Percentiles rank a stretch among this genome's conserved stretches.
phyloP scores from a whole-genome alignment of 2,113 vertebrate genomes.

The Lutjanus erythropterus region DNA sequence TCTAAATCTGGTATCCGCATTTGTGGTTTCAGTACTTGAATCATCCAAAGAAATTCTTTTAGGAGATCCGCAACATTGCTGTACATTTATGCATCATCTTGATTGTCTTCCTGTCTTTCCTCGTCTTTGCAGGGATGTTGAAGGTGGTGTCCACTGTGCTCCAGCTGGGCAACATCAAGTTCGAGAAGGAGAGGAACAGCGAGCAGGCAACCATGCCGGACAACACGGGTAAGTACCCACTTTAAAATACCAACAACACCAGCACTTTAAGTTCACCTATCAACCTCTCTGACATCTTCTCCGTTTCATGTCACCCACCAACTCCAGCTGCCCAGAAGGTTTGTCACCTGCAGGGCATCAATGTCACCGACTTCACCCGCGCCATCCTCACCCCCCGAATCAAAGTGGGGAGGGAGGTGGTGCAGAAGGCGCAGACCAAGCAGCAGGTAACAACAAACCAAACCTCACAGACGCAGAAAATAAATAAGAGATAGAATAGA shows the following conservation, averaged over 20 bases:
- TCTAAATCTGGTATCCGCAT: no score
- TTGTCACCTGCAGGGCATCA: constrained; percentile 95
- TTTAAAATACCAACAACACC: background rate
- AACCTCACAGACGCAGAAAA: background rate
- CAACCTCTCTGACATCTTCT: background rate
- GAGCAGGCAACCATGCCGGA: constrained; percentile 98
- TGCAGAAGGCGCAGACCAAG: constrained; percentile 98
- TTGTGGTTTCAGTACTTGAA: background rate
- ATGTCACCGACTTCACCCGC: constrained; percentile 94
- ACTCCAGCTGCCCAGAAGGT: constrained; percentile 95
- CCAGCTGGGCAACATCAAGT: constrained; percentile 94
- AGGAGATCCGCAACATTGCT: background rate
- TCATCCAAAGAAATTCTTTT: background rate
- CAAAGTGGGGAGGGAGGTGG: constrained; percentile 95
- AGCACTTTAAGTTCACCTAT: background rate
- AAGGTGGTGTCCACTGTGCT: constrained; percentile 95
- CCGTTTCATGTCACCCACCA: background rate
- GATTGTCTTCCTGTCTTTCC: background rate
- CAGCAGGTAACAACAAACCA: constrained; percentile 88
- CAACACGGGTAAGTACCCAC: constrained; percentile 92
- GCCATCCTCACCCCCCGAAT: constrained; percentile 94
- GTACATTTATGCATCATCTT: background rate
- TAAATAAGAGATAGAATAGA: fast-evolving
- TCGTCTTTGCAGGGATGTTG: constrained; percentile 87
- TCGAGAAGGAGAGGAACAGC: constrained; percentile 96